Evolutionary conservation across 2,888 invertebrate genomes (phyloP).

Genomic region (Candidula unifasciata): DNA sequence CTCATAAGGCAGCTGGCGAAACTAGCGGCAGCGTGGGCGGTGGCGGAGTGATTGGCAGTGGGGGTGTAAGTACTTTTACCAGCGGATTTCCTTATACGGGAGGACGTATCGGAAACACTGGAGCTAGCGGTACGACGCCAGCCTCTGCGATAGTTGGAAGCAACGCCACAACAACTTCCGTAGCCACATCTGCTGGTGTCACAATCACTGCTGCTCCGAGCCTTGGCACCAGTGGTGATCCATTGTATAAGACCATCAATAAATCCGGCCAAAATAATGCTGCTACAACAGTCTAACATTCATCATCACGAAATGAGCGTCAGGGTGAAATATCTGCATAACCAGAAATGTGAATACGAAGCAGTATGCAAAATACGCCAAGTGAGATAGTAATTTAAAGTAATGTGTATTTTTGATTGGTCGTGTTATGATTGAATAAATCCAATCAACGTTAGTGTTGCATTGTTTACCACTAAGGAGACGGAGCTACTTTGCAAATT

Average conservation of each 20-base stretch:
- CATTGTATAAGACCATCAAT: conserved; percentile 57
- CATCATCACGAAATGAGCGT: too few species aligned
- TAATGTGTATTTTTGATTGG: too few species aligned
- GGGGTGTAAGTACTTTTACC: conserved; percentile 19
- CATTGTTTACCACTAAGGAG: too few species aligned
- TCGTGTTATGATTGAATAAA: too few species aligned
- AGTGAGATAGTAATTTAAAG: too few species aligned
- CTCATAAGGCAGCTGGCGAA: conserved; percentile 7
- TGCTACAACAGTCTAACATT: conserved; percentile 67
- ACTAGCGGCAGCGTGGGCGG: not conserved
- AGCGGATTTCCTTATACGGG: not conserved
- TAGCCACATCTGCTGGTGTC: not conserved
- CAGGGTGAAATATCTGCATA: too few species aligned
- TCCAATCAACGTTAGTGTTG: too few species aligned
- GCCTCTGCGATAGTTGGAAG: not conserved
- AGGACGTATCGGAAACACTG: not conserved
- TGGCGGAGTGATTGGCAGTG: not conserved
- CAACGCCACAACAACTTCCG: conserved; percentile 2
- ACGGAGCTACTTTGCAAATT: too few species aligned
- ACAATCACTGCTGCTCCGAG: not conserved
- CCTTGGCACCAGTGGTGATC: conserved; percentile 52
- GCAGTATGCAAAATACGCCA: too few species aligned
- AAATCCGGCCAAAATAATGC: conserved; percentile 62
- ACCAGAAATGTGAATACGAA: too few species aligned
- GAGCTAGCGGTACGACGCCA: not conserved